phyloP scores from a whole-genome alignment of 1,140 invertebrate genomes.

The Archegozetes longisetosus region DNA sequence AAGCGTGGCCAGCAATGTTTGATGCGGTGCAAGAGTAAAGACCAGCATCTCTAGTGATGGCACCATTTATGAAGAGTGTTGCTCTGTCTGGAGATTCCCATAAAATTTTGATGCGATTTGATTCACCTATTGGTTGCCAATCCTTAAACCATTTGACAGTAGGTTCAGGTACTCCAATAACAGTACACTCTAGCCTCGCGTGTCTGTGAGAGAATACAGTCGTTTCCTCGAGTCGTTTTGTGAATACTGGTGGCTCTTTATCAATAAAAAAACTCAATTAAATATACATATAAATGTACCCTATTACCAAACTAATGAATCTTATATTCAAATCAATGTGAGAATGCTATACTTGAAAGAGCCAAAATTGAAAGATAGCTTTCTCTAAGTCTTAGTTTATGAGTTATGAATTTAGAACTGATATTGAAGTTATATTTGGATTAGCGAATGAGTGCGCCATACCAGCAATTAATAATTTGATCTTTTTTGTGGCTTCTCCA shows the following conservation, averaged over 20 bases:
- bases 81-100: constrained; percentile 67
- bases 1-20: constrained; percentile 81
- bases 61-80: constrained; percentile 62
- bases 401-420: too few species aligned
- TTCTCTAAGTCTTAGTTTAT: too few species aligned
- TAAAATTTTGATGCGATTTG: constrained; percentile 62
- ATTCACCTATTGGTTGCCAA: constrained; percentile 69
- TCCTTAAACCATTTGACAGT: constrained; percentile 96
- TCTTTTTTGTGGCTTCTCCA: constrained; percentile 60
- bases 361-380: too few species aligned
- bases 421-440: too few species aligned
- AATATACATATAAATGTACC: neutral
- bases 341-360: too few species aligned
- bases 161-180: constrained; percentile 76
- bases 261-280: neutral
- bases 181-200: constrained; percentile 59
- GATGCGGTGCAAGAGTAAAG: constrained; percentile 80
- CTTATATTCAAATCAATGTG: neutral
- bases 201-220: constrained; percentile 52
- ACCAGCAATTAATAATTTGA: constrained; percentile 62
- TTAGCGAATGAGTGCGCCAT: too few species aligned
- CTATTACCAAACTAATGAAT: neutral
- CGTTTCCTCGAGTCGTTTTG: constrained; percentile 59
- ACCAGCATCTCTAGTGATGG: constrained; percentile 62
- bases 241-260: constrained; percentile 69